Base-by-base conservation (phyloP, 2,888 invertebrate genomes). In the Prionchulus punctatus region DNA sequence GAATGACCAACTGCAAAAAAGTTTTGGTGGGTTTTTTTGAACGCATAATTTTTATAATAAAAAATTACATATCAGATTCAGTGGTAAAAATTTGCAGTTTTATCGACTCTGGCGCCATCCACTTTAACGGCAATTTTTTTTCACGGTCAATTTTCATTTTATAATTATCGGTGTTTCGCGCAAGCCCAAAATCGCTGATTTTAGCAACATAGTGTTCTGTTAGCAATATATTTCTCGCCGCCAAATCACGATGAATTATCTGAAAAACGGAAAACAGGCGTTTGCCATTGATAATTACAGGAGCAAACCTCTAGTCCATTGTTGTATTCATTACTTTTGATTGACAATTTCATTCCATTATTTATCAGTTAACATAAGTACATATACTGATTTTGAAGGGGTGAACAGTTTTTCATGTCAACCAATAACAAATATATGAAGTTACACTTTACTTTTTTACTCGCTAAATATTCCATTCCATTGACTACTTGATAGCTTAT, bases 151-250 rank as follows among this genome's bases (percentile, higher is more conserved):
- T n/a, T 31, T 54, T 54, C 4, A 59, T 59, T 25, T 56, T 53
- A 51, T 59, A 59, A n/a, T 15, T 51, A 26, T 56, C 25, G 23
- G 94, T 84, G 68, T 92, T 91, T 64, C 92, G 80, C 0, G 94
- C 92, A 54, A 96, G 79, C 1, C 94, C 94, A 71, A 96, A 96
- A 75, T 96, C 94, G 0, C 91, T 92, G 62, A 96, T 94, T 76
- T 96, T 96, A 61, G 94, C 79, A 21, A 91, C 83, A 67, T 84
- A 86, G 69, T 90, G 85, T 66, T 90, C 88, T 56, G 87, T 84
- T 18, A 96, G 91, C 1, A 96, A 78, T 1, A 96, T 88, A 73
- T 96, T 96, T 59, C 94, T 80, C 0, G 94, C 92, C 0, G 94
- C 94, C 63, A 96, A 76, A 75, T 96, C 94, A 51, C 94, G 80